phyloP scores from a whole-genome alignment of 2,797 vertebrate species.

The Anguilla anguilla region DNA sequence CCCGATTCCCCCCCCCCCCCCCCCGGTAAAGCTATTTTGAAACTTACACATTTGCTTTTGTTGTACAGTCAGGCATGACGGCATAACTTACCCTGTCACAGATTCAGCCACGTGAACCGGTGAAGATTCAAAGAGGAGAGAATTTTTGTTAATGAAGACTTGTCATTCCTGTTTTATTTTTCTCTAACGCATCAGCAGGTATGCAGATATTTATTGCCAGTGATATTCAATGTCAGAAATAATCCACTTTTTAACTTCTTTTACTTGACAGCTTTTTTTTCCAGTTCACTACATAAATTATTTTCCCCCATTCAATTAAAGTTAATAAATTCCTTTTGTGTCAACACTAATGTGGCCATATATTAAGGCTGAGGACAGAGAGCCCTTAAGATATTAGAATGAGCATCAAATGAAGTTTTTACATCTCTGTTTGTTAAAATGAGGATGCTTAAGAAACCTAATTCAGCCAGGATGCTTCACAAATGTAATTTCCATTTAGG shows the following conservation, averaged over 20 bases:
- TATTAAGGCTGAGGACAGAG: conserved; percentile 19
- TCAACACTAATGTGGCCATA: not conserved
- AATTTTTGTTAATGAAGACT: conserved; percentile 47
- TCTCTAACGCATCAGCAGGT: not conserved
- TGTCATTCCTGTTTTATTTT: conserved; percentile 22
- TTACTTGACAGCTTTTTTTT: not conserved
- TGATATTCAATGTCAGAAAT: conserved; percentile 23
- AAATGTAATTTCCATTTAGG: not conserved
- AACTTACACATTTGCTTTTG: conserved; percentile 28
- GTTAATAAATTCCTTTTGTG: conserved; percentile 29
- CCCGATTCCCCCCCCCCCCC: not conserved
- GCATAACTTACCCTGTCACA: conserved; percentile 55
- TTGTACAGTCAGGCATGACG: conserved; percentile 29
- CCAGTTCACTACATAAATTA: conserved; percentile 28
- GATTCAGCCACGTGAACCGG: conserved; percentile 33
- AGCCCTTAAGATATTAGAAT: conserved; percentile 22
- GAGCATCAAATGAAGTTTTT: conserved; percentile 25
- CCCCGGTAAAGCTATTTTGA: conserved; percentile 13
- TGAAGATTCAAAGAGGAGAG: conserved; percentile 41
- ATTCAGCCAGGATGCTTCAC: not conserved
- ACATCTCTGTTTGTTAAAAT: conserved; percentile 18
- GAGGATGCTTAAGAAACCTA: conserved; percentile 18
- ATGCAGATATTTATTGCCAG: not conserved
- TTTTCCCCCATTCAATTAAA: conserved; percentile 13
- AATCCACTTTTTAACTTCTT: conserved; percentile 16